phyloP scores from a whole-genome alignment of 2,113 vertebrate species.

The Dinomys branickii region DNA sequence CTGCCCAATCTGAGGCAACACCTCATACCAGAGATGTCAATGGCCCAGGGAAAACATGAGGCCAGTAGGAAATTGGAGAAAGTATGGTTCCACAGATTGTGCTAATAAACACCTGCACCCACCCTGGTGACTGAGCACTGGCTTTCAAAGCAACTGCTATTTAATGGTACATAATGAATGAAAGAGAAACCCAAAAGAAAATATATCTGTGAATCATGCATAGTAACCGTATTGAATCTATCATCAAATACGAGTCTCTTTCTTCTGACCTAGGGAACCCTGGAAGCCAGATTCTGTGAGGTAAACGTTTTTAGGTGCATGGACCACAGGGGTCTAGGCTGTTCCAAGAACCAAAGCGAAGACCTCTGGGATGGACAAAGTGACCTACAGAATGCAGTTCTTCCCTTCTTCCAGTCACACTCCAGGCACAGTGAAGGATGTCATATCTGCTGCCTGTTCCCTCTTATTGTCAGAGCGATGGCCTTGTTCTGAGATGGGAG shows the following conservation, averaged over 20 bases:
- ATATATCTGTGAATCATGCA: not conserved
- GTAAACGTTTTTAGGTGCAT: not conserved
- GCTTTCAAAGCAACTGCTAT: not conserved
- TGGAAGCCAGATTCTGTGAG: not conserved
- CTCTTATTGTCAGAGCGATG: not conserved
- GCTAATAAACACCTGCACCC: not conserved
- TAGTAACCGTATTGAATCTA: not conserved
- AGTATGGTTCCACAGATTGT: not conserved
- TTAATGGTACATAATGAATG: not conserved
- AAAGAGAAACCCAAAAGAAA: not conserved
- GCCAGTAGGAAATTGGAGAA: not conserved
- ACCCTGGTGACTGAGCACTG: not conserved
- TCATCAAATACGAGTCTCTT: not conserved
- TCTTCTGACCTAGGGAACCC: not conserved
- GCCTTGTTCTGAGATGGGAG: not conserved
- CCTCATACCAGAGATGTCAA: not conserved
- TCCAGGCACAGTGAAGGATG: not conserved
- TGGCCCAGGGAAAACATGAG: not conserved
- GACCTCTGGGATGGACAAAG: not conserved
- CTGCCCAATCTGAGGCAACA: not conserved
- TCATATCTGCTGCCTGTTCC: not conserved
- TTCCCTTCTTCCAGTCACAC: not conserved
- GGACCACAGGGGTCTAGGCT: not conserved
- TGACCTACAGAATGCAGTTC: not conserved
- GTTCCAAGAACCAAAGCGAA: not conserved